Evolutionary conservation across 2,113 vertebrate species (phyloP), one percentile per base, ranked within the genome.

Genomic region (Cervus canadensis): DNA sequence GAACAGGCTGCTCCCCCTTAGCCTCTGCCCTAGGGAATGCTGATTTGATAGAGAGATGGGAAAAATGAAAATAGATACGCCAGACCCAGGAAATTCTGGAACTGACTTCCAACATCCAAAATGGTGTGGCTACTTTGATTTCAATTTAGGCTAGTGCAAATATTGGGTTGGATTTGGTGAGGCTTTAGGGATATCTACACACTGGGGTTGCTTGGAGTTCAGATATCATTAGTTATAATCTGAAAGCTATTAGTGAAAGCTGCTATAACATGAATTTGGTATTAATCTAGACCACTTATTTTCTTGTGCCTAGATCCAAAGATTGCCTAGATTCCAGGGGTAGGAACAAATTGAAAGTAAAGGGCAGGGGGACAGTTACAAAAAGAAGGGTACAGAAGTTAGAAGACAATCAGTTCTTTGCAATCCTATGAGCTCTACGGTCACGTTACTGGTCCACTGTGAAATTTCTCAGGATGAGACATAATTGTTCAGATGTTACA

Each of bases 391-490:
- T 23, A 83, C 5, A 23, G 9, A 87, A 17, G 36, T 64, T 56
- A 92, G 56, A 96, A 85, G 15, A 48, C 28, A 79, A 33, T 54
- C 4, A 7, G 26, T 45, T 96, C 56, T 62, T 93, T 89, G 76
- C 50, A 89, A 8, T 71, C 14, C 14, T 54, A 71, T n/a, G 21
- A 71, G 67, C 52, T 26, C 23, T 83, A 83, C 2, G 4, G 81
- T 83, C 23, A 83, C 2, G 7, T 59, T 81, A 87, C 7, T 33
- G 23, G 43, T 83, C 48, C 74, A 92, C 26, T 50, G 48, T 33
- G 94, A 95, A 96, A 74, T 82, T 62, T 97, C 62, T 90, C 50
- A 91, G 59, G 54, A 59, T 54, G 40, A 64, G 36, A 85, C 93
- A 62, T 26, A 83, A 92, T 36, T n/a, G 13, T 56, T 85, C 30